Evolutionary conservation across 1,140 invertebrate species (phyloP), one percentile per base, ranked within the genome.

Genomic region (Scaptodrosophila lebanonensis): DNA sequence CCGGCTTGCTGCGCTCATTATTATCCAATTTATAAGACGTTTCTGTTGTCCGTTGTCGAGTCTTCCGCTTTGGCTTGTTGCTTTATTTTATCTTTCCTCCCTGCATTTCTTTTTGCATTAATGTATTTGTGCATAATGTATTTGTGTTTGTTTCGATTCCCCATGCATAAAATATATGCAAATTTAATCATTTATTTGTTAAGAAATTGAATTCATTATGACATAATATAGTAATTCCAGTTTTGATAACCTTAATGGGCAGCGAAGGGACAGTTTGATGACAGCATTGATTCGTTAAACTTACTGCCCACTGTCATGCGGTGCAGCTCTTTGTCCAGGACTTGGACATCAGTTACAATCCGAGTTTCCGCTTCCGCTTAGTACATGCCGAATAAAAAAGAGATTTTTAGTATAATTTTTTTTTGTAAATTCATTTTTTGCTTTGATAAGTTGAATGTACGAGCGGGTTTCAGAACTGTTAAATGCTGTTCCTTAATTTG

Each of bases 141-240:
- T 16, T 40, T 27, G 42, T 44, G 22, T 29, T 47, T 29, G 25
- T 32, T 47, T 47, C 9, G 4, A 7, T 30, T 42, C 33, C n/a
- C n/a, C n/a, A n/a, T 58, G 54, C 40, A 45, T 32, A 51, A 51
- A 58, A n/a, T 33, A 25, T 73, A 75, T 75, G 62, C 50, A 76
- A 77, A 76, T 71, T 43, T 57, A 29, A 2, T 9, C 35, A 67
- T 47, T 71, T 70, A 66, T 76, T 58, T 71, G 66, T 76, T 71
- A 56, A 53, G 57, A 72, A 77, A 77, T 57, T 60, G 63, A 56
- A 60, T 77, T 53, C 44, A 66, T 67, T 77, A 59, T 77, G 58
- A 67, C 63, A 71, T 77, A 77, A 77, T 77, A 59, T 69, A 60
- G 43, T 35, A 42, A 44, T 61, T 51, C 32, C 48, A 25, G 6